Conservation (phyloP, 2,113 vertebrate genomes). For the Sterrhoptilus dennistouni region DNA sequence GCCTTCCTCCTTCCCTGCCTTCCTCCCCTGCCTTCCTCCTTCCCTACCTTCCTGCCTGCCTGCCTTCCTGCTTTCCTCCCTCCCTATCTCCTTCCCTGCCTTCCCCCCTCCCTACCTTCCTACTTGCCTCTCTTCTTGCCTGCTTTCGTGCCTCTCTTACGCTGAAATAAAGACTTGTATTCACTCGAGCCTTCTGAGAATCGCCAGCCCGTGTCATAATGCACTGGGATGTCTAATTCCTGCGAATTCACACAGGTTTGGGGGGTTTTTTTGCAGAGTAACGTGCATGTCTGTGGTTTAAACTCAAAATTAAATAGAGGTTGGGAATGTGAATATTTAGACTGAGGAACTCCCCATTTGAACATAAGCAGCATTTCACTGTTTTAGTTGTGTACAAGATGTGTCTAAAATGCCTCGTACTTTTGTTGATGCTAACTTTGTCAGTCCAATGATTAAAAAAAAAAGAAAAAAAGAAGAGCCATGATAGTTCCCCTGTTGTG, state of each 20-base stretch:
- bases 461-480: neutral
- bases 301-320: neutral
- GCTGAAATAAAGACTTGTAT: neutral
- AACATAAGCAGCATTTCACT: neutral
- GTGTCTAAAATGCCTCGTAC: neutral
- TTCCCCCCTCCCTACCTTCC: fast-evolving
- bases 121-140: neutral
- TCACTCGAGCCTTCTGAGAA: neutral
- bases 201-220: fast-evolving
- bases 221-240: fast-evolving
- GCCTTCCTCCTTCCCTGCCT: too few species aligned
- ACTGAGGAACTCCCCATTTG: neutral
- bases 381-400: neutral
- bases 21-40: neutral
- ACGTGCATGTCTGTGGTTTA: fast-evolving
- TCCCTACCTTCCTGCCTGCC: fast-evolving
- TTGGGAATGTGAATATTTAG: fast-evolving
- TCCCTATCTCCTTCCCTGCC: fast-evolving
- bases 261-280: too few species aligned
- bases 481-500: neutral
- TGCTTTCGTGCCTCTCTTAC: too few species aligned
- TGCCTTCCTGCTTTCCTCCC: fast-evolving
- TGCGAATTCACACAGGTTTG: neutral
- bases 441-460: neutral
- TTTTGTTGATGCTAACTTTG: neutral